phyloP scores from a whole-genome alignment of 2,113 vertebrate genomes.

The Plotosus lineatus region DNA sequence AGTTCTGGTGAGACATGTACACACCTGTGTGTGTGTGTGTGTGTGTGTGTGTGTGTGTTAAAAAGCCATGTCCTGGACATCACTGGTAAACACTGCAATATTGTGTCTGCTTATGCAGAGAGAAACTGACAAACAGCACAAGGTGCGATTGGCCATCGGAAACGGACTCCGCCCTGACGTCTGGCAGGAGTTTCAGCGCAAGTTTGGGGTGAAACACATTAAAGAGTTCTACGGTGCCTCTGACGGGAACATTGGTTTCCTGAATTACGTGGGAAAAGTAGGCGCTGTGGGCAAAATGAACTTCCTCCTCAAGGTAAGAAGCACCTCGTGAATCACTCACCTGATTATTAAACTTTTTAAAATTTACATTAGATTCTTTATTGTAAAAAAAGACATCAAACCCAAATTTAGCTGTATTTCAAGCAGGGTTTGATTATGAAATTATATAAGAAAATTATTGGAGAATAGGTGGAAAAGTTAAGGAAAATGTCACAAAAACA shows the following conservation, averaged over 20 bases:
- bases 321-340: neutral
- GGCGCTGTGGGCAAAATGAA: conserved; percentile 78
- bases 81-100: too few relatives aligned
- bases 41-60: too few relatives aligned
- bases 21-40: too few relatives aligned
- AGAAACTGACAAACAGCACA: conserved; percentile 74
- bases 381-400: too few relatives aligned
- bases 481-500: too few relatives aligned
- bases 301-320: conserved; percentile 70
- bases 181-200: conserved; percentile 78
- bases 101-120: conserved; percentile 59
- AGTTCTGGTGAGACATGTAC: too few relatives aligned
- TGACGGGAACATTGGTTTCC: conserved; percentile 75
- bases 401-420: too few relatives aligned
- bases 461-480: neutral
- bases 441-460: too few relatives aligned
- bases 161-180: conserved; percentile 79
- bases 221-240: conserved; percentile 81
- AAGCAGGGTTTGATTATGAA: too few relatives aligned
- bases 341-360: neutral
- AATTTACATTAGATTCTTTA: too few relatives aligned
- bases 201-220: conserved; percentile 78
- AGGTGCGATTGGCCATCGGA: conserved; percentile 80
- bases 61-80: too few relatives aligned
- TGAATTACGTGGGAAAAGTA: conserved; percentile 77